Base-by-base conservation (phyloP, 2,888 invertebrate species). In the Campoplex capitator region DNA sequence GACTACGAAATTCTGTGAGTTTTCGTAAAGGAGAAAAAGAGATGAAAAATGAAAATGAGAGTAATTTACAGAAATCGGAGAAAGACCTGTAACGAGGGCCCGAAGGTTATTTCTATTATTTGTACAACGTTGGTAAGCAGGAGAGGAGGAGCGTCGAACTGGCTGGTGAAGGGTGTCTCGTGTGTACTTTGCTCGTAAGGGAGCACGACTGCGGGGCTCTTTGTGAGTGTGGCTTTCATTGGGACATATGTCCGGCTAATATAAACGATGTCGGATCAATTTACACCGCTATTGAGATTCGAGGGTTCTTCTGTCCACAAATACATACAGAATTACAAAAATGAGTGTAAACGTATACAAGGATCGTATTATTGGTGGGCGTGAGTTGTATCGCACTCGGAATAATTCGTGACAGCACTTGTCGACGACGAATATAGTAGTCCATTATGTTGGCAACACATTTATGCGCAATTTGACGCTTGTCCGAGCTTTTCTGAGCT, bases 241-340 rank as follows among this genome's bases (percentile, higher is more conserved):
- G 82, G 76, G 83, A 85, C 87, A 87, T 87, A 87, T 87, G 87
- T 79, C 87, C 76, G 76, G 67, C 75, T 51, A 77, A 83, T 77
- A 77, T 83, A 83, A 76, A 77, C 83, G 77, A 83, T 77, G 76
- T 71, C 71, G 83, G 76, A 83, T 83, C 83, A 76, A 83, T 83
- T 83, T 83, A 83, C 83, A 83, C 54, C n/a, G 51, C 51, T 56
- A 70, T 83, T 76, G 75, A 75, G 68, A 68, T 51, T 71, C 51
- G 62, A 71, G 83, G 83, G 51, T 70, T 71, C 23, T 54, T 48
- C 11, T 32, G 45, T 79, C n/a, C 28, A 62, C 35, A 80, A 68
- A 58, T 45, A 45, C 45, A 13, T 45, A 13, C 2, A 45, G 45
- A 45, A 13, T n/a, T 79, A 35, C 42, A 62, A 16, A 80, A 68